Conservation (phyloP, 2,888 invertebrate genomes). For the Phaedon cochleariae region DNA sequence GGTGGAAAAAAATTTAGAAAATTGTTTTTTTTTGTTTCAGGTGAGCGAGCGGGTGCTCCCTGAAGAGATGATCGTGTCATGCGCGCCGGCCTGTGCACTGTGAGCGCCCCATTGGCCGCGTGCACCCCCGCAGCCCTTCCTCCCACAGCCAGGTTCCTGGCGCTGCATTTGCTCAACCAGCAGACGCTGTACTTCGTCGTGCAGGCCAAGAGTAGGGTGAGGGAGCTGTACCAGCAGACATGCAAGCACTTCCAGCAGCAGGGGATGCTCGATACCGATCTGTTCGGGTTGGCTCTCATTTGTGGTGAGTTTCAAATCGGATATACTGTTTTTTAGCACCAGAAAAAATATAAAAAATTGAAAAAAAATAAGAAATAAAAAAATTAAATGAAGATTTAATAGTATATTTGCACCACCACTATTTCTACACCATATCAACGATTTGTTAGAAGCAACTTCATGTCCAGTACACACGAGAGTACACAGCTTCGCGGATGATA, state of each 20-base stretch:
- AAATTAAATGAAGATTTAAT: no score
- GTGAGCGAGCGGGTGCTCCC: slow-evolving; percentile 54
- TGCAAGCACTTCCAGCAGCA: slow-evolving; percentile 81
- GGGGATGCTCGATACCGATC: slow-evolving; percentile 84
- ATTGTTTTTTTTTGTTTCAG: slow-evolving; percentile 44
- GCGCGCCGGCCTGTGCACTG: slow-evolving; percentile 75
- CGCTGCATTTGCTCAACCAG: slow-evolving; percentile 72
- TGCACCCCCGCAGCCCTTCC: slow-evolving; percentile 70
- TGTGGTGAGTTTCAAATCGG: slow-evolving; percentile 72
- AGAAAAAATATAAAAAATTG: no score
- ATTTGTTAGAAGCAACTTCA: no score
- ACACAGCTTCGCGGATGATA: no score
- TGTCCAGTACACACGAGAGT: no score
- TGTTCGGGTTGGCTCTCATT: slow-evolving; percentile 85
- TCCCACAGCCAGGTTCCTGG: slow-evolving; percentile 72
- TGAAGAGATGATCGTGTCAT: slow-evolving; percentile 64
- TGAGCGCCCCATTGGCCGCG: slow-evolving; percentile 83
- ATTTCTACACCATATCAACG: no score
- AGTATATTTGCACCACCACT: no score
- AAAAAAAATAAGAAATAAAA: no score
- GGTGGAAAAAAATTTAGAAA: neutral
- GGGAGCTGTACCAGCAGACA: slow-evolving; percentile 83
- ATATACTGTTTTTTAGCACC: no score
- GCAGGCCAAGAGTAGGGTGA: slow-evolving; percentile 85
- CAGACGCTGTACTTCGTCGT: slow-evolving; percentile 68